phyloP scores from a whole-genome alignment of 2,888 invertebrate genomes.

The Conchocele bisecta region DNA sequence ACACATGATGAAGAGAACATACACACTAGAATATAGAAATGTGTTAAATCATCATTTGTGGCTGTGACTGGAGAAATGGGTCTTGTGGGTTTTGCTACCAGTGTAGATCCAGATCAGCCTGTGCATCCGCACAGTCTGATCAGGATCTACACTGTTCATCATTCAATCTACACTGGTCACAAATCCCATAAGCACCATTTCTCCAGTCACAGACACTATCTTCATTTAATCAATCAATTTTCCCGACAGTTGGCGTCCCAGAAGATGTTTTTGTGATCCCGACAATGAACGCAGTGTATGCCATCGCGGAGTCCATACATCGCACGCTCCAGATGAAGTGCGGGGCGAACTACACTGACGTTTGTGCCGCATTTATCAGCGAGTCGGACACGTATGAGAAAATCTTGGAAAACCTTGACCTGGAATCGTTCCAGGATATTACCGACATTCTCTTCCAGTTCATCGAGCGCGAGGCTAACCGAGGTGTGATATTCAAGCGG shows the following conservation, averaged over 20 bases:
- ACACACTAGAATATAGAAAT: too few relatives aligned
- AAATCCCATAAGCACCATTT: too few relatives aligned
- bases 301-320: conserved; percentile 80
- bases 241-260: conserved; percentile 20
- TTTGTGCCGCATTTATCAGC: conserved; percentile 66
- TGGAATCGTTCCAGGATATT: conserved; percentile 65
- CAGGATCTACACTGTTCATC: too few relatives aligned
- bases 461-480: conserved; percentile 68
- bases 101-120: too few relatives aligned
- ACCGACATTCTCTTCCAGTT: conserved; percentile 64
- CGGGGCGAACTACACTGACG: conserved; percentile 62
- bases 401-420: conserved; percentile 69
- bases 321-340: conserved; percentile 75
- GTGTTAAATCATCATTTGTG: too few relatives aligned
- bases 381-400: conserved; percentile 54
- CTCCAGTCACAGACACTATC: too few relatives aligned
- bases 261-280: conserved; percentile 77
- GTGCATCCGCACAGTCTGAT: too few relatives aligned
- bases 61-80: too few relatives aligned
- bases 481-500: conserved; percentile 57
- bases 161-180: too few relatives aligned
- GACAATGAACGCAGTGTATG: conserved; percentile 82
- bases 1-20: too few relatives aligned
- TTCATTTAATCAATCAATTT: too few relatives aligned
- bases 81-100: too few relatives aligned